A percentile compares a stretch with the other conserved stretches of the same genome.
Evolutionary conservation across 1,140 invertebrate species (phyloP).

Genomic region (Bombus sibiricus): DNA sequence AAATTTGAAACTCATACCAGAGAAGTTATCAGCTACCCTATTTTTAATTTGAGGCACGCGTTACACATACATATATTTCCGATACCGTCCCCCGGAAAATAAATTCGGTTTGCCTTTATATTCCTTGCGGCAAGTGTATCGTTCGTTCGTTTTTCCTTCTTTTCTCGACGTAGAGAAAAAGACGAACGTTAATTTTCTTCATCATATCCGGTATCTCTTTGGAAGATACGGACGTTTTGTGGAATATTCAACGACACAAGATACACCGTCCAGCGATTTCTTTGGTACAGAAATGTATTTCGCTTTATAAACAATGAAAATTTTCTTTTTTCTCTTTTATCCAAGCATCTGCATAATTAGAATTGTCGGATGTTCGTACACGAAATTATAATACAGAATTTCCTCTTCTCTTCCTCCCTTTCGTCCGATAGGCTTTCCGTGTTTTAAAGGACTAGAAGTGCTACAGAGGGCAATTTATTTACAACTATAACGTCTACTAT

Average conservation of each 20-base stretch:
- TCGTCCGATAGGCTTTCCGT: not conserved
- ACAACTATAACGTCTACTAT: constrained; percentile 34
- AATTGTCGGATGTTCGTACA: constrained; percentile 18
- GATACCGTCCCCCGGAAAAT: not conserved
- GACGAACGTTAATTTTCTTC: not conserved
- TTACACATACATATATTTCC: constrained; percentile 5
- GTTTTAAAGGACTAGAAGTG: constrained; percentile 33
- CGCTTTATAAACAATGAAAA: constrained; percentile 29
- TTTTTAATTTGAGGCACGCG: constrained; percentile 17
- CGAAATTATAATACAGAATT: constrained; percentile 39
- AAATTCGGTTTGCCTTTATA: not conserved
- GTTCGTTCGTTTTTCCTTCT: not conserved
- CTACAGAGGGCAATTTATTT: constrained; percentile 40
- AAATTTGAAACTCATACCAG: too few relatives aligned
- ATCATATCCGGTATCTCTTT: not conserved
- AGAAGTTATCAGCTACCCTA: constrained; percentile 19
- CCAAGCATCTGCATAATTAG: constrained; percentile 13
- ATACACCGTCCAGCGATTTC: not conserved
- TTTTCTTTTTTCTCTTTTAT: too few relatives aligned
- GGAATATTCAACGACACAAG: not conserved
- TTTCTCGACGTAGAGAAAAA: not conserved
- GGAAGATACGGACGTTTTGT: not conserved
- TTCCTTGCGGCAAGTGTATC: not conserved
- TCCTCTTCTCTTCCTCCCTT: not conserved
- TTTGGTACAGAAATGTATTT: constrained; percentile 22